Percentiles rank a stretch among this genome's conserved stretches.
These are phyloP conservation scores for Carollia perspicillata DNA, from an alignment of 2,113 vertebrate species.

Conservation along the genomic window DNA sequence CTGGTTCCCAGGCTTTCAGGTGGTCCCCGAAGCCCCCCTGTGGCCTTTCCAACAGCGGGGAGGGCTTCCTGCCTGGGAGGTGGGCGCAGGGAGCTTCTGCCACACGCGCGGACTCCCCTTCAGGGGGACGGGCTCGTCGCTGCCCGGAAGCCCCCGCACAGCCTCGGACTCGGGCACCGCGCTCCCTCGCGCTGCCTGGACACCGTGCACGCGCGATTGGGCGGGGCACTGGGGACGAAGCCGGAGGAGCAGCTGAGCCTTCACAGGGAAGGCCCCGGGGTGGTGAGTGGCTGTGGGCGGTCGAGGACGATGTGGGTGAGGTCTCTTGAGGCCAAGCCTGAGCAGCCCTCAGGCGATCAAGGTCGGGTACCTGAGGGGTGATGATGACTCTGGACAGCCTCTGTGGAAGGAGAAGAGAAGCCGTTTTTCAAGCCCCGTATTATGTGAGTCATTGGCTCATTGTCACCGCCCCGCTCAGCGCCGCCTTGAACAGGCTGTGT, in stretches of 20 bases:
- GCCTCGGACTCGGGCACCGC: not conserved
- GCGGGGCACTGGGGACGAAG: not conserved
- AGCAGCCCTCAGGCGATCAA: slow-evolving; percentile 1
- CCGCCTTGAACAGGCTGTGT: not conserved
- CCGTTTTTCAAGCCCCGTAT: not conserved
- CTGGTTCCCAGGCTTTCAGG: not conserved
- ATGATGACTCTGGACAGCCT: not conserved
- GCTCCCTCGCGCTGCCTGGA: not conserved
- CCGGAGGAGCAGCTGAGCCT: not conserved
- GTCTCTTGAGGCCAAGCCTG: not conserved
- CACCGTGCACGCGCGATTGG: not conserved
- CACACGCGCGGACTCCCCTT: not conserved
- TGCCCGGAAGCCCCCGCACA: not conserved
- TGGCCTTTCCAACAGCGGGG: not conserved
- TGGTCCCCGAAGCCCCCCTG: accelerated
- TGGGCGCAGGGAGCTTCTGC: not conserved
- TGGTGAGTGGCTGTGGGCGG: not conserved
- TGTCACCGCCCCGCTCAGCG: not conserved
- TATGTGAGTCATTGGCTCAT: not conserved
- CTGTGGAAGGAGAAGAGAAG: not conserved
- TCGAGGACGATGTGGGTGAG: not conserved
- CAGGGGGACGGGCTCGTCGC: not conserved
- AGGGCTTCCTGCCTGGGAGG: not conserved
- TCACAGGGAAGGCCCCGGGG: not conserved
- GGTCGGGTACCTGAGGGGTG: not conserved